Conservation (phyloP, 1,140 invertebrate species). For the Drosophila tropicalis region DNA sequence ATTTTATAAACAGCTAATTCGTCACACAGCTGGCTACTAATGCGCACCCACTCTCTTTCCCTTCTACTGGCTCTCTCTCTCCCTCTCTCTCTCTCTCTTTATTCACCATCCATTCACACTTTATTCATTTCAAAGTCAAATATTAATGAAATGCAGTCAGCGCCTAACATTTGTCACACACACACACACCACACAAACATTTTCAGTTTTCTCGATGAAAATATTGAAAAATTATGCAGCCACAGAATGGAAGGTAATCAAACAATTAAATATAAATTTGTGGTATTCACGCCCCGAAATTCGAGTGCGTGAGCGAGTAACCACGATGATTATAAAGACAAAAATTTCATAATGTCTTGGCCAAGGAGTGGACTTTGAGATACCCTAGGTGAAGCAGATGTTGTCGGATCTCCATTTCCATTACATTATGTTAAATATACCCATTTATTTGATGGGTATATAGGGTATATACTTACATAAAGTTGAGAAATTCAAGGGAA, state of each 20-base stretch:
- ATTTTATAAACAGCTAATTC: slow-evolving; percentile 67
- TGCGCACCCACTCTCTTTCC: slow-evolving; percentile 47
- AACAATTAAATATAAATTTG: slow-evolving; percentile 81
- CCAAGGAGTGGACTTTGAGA: background rate
- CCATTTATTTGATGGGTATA: background rate
- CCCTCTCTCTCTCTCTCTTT: background rate
- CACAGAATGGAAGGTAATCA: slow-evolving; percentile 45
- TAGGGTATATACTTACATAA: slow-evolving; percentile 18
- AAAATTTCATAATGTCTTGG: slow-evolving; percentile 2
- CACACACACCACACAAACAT: slow-evolving; percentile 47
- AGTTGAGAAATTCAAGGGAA: slow-evolving; percentile 71
- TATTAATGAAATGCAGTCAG: slow-evolving; percentile 72
- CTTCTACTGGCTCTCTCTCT: background rate
- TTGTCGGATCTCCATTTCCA: too few species aligned
- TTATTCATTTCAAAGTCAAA: slow-evolving; percentile 43
- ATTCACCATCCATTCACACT: slow-evolving; percentile 61
- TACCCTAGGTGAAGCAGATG: background rate
- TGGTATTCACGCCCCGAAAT: slow-evolving; percentile 69
- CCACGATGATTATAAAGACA: slow-evolving; percentile 13
- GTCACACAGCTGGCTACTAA: slow-evolving; percentile 66
- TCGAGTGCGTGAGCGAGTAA: slow-evolving; percentile 15
- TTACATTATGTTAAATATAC: background rate
- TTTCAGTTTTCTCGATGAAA: slow-evolving; percentile 40
- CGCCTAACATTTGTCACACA: slow-evolving; percentile 73
- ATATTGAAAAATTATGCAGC: slow-evolving; percentile 78